Evolutionary conservation across 64 coral and sea anemone species (phyloP), one percentile per base, ranked within the genome.

Genomic region (Montipora sp.): DNA sequence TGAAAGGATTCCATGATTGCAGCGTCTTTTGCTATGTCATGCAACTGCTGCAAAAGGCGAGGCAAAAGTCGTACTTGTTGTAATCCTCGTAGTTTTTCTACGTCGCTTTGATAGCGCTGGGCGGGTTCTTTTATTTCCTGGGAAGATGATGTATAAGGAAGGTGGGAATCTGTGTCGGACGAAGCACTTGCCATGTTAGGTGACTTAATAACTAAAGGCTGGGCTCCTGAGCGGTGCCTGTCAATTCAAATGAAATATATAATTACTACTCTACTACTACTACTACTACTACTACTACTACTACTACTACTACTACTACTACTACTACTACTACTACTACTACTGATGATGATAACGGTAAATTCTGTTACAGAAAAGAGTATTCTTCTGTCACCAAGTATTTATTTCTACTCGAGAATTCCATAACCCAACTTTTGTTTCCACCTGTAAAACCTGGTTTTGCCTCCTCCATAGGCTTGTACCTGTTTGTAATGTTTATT

Each of bases 61-160:
- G 19, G 27, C 19, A 85, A 22, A 67, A 85, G 65, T 22, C 49
- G 46, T 15, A 85, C 47, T 72, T 85, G 61, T 50, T n/a, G 61
- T 71, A 68, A 71, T 0, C 18, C 18, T 22, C 18, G 46, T 20
- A 85, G 61, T 50, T 71, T 85, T 47, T 20, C 47, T 45, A 71
- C 21, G 7, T 45, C 82, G 18, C 47, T 51, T 18, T 71, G 61
- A 49, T 72, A 85, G 16, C n/a, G 46, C 2, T 3, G 8, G 47
- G 46, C 7, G 45, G 82, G 51, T 85, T 70, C 43, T 48, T 1
- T 46, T 43, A 71, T n/a, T 23, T 3, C 46, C 18, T 70, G 13
- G 18, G 7, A 13, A 11, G 61, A 20, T 43, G 49, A 70, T 9
- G 2, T 63, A 51, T 46, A 21, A 13, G 3, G 16, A 48, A 44